A percentile compares a stretch with the other conserved stretches of the same genome.
These are phyloP conservation scores for Carassius carassius DNA, from an alignment of 2,113 vertebrate species.

Conservation along the genomic window DNA sequence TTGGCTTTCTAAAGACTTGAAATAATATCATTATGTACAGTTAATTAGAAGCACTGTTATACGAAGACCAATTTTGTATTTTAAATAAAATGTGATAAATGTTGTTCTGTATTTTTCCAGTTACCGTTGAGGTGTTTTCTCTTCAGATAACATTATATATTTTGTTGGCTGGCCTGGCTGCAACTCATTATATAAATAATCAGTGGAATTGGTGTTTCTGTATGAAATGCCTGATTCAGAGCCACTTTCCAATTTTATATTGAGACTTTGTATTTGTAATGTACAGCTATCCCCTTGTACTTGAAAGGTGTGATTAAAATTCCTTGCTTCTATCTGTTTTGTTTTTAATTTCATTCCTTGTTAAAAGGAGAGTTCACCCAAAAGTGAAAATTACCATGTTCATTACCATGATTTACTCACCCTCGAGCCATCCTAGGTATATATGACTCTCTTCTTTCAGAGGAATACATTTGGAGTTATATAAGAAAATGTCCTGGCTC, in stretches of 20 bases:
- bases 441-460: no score
- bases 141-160: slow-evolving; percentile 28
- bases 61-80: slow-evolving; percentile 4
- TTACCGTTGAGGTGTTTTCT: slow-evolving; percentile 29
- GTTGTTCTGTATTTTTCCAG: slow-evolving; percentile 37
- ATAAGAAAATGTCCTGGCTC: no score
- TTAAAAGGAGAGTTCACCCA: no score
- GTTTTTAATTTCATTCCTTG: neutral
- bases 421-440: no score
- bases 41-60: slow-evolving; percentile 7
- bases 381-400: no score
- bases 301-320: slow-evolving; percentile 51
- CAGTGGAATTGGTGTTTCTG: neutral
- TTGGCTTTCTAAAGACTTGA: slow-evolving; percentile 29
- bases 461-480: no score
- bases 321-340: slow-evolving; percentile 7
- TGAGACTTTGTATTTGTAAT: slow-evolving; percentile 46
- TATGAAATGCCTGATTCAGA: slow-evolving; percentile 28
- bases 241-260: slow-evolving; percentile 50
- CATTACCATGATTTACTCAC: no score
- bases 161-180: slow-evolving; percentile 29
- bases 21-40: neutral
- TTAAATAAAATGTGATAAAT: slow-evolving; percentile 25
- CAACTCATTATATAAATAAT: neutral
- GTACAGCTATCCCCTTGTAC: slow-evolving; percentile 35